Evolutionary conservation across 2,797 vertebrate species (phyloP).

Genomic region (Psittacula echo): DNA sequence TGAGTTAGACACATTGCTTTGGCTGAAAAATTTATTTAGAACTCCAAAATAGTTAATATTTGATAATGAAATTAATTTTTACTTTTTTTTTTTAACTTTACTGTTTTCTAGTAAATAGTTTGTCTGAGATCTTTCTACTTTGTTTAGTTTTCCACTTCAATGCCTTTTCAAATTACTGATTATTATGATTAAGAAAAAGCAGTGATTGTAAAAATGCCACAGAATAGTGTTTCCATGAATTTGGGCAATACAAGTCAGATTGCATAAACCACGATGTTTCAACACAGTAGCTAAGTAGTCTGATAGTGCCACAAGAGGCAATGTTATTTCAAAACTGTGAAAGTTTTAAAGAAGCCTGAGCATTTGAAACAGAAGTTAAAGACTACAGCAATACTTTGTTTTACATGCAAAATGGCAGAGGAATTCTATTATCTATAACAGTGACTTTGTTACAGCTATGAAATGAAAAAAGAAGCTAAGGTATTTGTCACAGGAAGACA

Average conservation of each 20-base stretch:
- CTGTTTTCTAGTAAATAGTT: background rate
- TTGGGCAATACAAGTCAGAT: background rate
- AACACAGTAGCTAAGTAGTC: background rate
- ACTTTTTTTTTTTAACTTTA: no score
- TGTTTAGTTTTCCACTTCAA: constrained; percentile 23
- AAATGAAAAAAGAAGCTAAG: background rate
- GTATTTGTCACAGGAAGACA: background rate
- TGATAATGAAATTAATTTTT: background rate
- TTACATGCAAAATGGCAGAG: background rate
- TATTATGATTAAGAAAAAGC: background rate
- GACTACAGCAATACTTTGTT: background rate
- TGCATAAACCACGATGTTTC: background rate
- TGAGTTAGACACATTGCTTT: background rate
- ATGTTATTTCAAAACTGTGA: background rate
- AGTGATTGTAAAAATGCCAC: background rate
- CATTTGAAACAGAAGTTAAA: background rate
- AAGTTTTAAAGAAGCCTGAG: background rate
- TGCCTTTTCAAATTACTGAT: constrained; percentile 9
- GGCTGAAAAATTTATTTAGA: background rate
- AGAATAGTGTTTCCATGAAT: background rate
- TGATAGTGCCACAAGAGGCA: background rate
- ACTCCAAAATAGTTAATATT: background rate
- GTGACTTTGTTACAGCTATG: background rate
- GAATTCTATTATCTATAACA: background rate
- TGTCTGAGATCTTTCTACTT: background rate